Base-by-base conservation (phyloP, 2,888 invertebrate species). In the Nowickia ferox region DNA sequence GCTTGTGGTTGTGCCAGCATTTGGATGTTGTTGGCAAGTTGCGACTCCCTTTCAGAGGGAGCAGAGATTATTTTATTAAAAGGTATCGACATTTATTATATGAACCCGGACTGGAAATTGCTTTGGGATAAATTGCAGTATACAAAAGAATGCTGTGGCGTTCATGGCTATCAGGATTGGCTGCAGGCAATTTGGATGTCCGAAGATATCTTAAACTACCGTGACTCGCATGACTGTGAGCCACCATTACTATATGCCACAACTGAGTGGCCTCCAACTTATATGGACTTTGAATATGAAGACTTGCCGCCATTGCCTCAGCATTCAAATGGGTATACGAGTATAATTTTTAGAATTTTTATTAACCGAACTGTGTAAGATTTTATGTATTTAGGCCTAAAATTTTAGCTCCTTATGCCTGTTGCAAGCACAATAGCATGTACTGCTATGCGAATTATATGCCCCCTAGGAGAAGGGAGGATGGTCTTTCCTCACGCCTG, bases 101-200 rank as follows among this genome's bases (percentile, higher is more conserved):
- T 89, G 0, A 89, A 90, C 72, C 91, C 92, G 0, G 90, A 92
- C 9, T 92, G 93, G 93, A 91, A 92, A 46, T 87, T 93, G 0
- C 74, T 92, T 0, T 93, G 92, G 93, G 93, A 93, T 74, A 88
- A 89, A 15, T 46, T 93, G 46, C 93, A 93, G 68, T 88, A 90
- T 59, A 87, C 88, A 1, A 89, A 90, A 61, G 89, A 92, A 66
- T 93, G 93, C 66, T 93, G 93, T 74, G 93, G 93, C 0, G 92
- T 92, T 4, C 75, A 89, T n/a, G 88, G 85, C 79, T 92, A 91
- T 85, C 88, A 87, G 77, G 93, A 93, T 81, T 93, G 93, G 93
- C 90, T 90, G 89, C 87, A 88, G 9, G 92, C 92, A 0, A 87
- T 87, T 0, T 92, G 92, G 92, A 89, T 92, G 90, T 88, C 89